phyloP scores from a whole-genome alignment of 2,888 invertebrate species.

The Timandra comae region DNA sequence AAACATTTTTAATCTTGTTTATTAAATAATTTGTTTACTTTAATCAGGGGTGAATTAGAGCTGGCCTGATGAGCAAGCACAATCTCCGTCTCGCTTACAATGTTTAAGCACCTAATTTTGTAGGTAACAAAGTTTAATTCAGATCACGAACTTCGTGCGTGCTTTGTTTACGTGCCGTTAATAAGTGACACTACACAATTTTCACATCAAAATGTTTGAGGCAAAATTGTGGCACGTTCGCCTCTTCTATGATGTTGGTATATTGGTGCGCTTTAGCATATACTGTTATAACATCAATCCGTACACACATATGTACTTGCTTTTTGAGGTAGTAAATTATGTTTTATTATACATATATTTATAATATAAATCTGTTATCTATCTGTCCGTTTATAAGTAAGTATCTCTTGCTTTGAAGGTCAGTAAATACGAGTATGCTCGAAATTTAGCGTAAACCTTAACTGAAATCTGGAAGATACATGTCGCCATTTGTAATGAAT shows the following conservation, averaged over 20 bases:
- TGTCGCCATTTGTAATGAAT: too few relatives aligned
- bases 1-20: constrained; percentile 6
- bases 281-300: too few relatives aligned
- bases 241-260: neutral
- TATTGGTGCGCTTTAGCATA: too few relatives aligned
- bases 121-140: constrained; percentile 18
- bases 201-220: constrained; percentile 16
- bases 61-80: constrained; percentile 8
- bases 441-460: too few relatives aligned
- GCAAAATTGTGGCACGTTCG: constrained; percentile 1
- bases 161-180: constrained; percentile 24
- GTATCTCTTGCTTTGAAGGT: too few relatives aligned
- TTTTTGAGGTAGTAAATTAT: too few relatives aligned
- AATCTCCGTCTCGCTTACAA: constrained; percentile 3
- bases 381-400: too few relatives aligned
- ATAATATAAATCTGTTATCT: too few relatives aligned
- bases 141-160: constrained; percentile 21
- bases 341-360: too few relatives aligned
- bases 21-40: constrained; percentile 10
- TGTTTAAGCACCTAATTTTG: constrained; percentile 17
- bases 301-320: too few relatives aligned
- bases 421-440: too few relatives aligned
- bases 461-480: too few relatives aligned
- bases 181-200: constrained; percentile 24
- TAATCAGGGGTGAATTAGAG: neutral